Base-by-base conservation (phyloP, 2,113 vertebrate genomes). In the Alligator mississippiensis region DNA sequence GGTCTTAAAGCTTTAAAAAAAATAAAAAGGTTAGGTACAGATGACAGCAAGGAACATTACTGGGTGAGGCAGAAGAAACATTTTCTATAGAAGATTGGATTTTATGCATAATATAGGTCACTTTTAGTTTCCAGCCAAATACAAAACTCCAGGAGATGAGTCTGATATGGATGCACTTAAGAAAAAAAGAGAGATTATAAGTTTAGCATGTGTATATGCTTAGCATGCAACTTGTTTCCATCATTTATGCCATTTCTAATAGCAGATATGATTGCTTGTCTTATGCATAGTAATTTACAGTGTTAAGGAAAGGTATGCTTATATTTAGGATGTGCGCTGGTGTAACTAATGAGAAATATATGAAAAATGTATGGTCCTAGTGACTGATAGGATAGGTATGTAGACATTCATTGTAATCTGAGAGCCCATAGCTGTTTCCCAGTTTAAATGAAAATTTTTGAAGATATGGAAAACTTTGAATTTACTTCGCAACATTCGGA, bases 271-370 rank as follows among this genome's bases (percentile, higher is more conserved):
- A 90, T 74, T 11, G 47, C 93, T 84, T 72, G 61, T 97, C 95
- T 95, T 96, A 92, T 4, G 75, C 83, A 3, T 21, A 13, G 3
- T 94, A 82, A 98, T 98, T 98, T 97, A 97, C 94, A 84, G 94
- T 28, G 87, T 91, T 0, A 15, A 0, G 59, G 92, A 95, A 92
- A 97, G 94, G 95, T 97, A 3, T 95, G 92, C 95, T 96, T 95
- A 88, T 91, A 84, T 97, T 94, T 96, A 94, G 96, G 96, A 95
- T 77, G 94, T 75, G 92, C 93, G 47, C 22, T 59, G 5, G 97
- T 82, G 92, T 94, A 90, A 97, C 97, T 98, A 97, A 98, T 97
- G 98, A 97, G 97, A 97, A 97, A 95, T 93, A 85, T 15, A 78
- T 90, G 92, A 92, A 94, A 97, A 98, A 97, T 97, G 97, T 92